phyloP scores from a whole-genome alignment of 2,113 vertebrate genomes.

The Mola mola region DNA sequence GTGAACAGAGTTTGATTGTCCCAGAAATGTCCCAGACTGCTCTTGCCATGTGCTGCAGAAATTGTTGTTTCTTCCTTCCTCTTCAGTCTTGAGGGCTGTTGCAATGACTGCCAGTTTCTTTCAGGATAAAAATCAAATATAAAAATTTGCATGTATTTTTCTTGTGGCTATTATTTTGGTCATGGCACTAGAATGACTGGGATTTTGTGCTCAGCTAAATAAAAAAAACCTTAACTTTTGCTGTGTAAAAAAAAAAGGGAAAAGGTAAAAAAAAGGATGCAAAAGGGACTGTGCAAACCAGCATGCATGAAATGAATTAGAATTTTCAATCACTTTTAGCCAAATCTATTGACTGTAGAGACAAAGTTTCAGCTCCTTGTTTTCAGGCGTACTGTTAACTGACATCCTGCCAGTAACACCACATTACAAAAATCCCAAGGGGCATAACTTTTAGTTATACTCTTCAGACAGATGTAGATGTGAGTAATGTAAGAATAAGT shows the following conservation, averaged over 20 bases:
- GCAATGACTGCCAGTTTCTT: background rate
- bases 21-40: slow-evolving; percentile 17
- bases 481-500: too few species aligned
- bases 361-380: too few species aligned
- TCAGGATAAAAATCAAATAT: background rate
- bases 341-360: too few species aligned
- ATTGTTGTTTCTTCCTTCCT: background rate
- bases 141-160: slow-evolving; percentile 7
- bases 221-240: background rate
- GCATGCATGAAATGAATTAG: too few species aligned
- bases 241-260: background rate
- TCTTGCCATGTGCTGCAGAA: slow-evolving; percentile 34
- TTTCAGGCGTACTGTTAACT: too few species aligned
- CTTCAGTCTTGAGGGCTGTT: background rate
- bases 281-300: too few species aligned
- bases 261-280: too few species aligned
- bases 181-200: background rate
- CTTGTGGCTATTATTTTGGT: background rate
- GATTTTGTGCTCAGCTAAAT: background rate
- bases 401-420: too few species aligned
- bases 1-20: slow-evolving; percentile 29
- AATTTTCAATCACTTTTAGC: too few species aligned
- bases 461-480: too few species aligned
- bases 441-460: too few species aligned
- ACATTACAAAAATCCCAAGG: too few species aligned